Base-by-base conservation (phyloP, 2,113 vertebrate genomes). In the Penelope pileata region DNA sequence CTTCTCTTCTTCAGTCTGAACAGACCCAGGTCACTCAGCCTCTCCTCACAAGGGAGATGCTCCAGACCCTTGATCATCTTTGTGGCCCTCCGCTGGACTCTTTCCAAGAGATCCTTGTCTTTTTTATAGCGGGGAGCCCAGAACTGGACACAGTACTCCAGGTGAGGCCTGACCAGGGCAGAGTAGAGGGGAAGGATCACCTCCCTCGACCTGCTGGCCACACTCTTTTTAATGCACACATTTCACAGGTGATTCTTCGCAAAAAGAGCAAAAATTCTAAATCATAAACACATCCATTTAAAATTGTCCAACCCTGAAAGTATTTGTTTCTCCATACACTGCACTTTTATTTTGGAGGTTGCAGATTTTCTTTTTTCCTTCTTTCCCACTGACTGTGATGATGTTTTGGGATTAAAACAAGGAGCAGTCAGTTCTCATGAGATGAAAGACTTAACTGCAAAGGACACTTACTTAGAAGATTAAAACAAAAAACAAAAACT, bases 381-480 rank as follows among this genome's bases (percentile, higher is more conserved):
- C 36, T 81, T 83, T 83, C 72, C 56, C 83, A 81, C 36, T 75
- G 68, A 86, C 88, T 95, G 92, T 92, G 60, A 95, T 78, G 79
- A 93, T 84, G 83, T 86, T 96, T 94, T 81, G 73, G 90, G 88
- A 94, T 95, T 96, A 94, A 94, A 91, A 90, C 72, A 90, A 93
- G 85, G 58, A 91, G 36, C 74, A 95, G 83, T 91, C 83, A 83
- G 79, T 86, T 97, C 91, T 90, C 95, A 95, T 81, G 83, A 93
- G 91, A 96, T 91, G 90, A 96, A 96, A 96, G 93, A 75, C 83
- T 90, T 75, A 80, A 68, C 76, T 83, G 91, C 72, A 88, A 91
- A 94, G 79, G 78, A 94, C 80, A 81, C 34, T 90, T 84, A 92
- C 64, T 95, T 88, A 88, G 75, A 95, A 96, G 82, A 96, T 86